Evolutionary conservation across 2,888 invertebrate genomes (phyloP).

Genomic region (Idaea aversata): DNA sequence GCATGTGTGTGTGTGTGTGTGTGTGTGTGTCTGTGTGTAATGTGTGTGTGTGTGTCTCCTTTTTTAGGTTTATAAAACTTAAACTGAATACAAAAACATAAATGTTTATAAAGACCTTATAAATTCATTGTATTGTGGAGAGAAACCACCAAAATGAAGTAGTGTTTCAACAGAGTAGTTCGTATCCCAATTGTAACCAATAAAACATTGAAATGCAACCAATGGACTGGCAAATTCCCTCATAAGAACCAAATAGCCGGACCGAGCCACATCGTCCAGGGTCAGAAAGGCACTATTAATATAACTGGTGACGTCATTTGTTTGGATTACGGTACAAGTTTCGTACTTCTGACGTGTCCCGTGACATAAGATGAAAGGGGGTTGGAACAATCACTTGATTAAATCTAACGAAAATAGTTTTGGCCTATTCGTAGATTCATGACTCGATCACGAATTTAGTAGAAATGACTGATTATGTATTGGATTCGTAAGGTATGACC

Average conservation of each 20-base stretch:
- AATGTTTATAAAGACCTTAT: too few species aligned
- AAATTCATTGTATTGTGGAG: too few species aligned
- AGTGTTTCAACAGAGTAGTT: neutral
- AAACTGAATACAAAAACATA: too few species aligned
- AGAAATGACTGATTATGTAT: neutral
- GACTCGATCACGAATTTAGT: neutral
- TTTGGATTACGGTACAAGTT: constrained; percentile 47
- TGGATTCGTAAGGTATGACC: neutral
- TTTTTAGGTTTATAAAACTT: too few species aligned
- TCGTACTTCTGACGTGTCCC: constrained; percentile 44
- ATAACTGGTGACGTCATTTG: constrained; percentile 49
- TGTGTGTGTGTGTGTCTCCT: too few species aligned
- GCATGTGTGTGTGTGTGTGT: too few species aligned
- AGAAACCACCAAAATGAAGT: too few species aligned
- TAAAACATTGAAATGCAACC: neutral
- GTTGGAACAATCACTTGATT: constrained; percentile 24
- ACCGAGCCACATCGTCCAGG: neutral
- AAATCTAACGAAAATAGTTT: constrained; percentile 20
- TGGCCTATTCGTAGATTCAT: neutral
- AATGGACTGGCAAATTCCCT: neutral
- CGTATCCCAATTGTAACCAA: neutral
- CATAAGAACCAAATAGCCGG: neutral
- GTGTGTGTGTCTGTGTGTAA: too few species aligned
- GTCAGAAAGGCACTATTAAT: constrained; percentile 43
- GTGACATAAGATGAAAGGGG: constrained; percentile 16